Evolutionary conservation across 2,113 vertebrate genomes (phyloP).

Genomic region (Gasterosteus nipponicus): DNA sequence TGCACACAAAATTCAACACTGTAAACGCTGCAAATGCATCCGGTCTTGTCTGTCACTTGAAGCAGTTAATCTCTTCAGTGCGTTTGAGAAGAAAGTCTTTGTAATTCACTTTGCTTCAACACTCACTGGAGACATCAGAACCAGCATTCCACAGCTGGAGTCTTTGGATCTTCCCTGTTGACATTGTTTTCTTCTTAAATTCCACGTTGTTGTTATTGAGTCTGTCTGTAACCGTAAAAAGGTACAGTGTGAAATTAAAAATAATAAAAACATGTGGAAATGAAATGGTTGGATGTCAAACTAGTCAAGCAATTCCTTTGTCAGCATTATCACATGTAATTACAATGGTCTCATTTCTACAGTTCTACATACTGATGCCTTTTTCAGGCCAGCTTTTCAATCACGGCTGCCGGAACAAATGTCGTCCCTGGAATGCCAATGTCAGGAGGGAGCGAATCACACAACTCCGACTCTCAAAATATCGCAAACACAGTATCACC

Average conservation of each 20-base stretch:
- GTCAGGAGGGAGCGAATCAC: background rate
- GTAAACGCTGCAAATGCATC: constrained; percentile 5
- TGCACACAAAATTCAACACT: background rate
- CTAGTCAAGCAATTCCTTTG: background rate
- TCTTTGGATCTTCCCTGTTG: constrained; percentile 20
- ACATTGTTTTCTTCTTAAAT: constrained; percentile 4
- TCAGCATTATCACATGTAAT: background rate
- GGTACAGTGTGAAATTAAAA: background rate
- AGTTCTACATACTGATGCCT: background rate
- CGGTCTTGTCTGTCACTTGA: constrained; percentile 36
- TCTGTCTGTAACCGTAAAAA: constrained; percentile 22
- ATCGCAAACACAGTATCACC: background rate
- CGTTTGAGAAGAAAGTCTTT: constrained; percentile 24
- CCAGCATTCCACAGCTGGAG: constrained; percentile 7
- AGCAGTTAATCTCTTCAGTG: constrained; percentile 40
- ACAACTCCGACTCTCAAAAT: background rate
- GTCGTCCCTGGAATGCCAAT: background rate
- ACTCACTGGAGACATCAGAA: constrained; percentile 23
- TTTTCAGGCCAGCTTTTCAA: constrained; percentile 8
- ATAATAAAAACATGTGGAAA: background rate
- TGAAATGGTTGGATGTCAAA: background rate
- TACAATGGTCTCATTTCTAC: background rate
- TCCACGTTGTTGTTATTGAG: background rate
- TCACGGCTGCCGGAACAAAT: background rate
- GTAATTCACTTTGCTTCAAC: constrained; percentile 38